phyloP scores from a whole-genome alignment of 2,888 invertebrate genomes.

The Norana najaformis region DNA sequence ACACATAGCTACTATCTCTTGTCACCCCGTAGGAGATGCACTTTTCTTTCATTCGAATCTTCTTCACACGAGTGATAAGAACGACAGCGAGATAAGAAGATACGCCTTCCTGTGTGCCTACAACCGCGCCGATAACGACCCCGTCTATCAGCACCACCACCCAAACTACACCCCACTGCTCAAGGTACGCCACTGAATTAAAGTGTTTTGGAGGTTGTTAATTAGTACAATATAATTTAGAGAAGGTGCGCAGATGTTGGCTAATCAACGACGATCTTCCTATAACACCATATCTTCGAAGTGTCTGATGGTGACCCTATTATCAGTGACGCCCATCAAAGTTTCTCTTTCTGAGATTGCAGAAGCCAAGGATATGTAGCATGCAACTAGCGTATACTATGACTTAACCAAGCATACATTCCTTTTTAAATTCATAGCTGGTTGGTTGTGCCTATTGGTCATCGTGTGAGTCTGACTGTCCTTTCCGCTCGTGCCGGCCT shows the following conservation, averaged over 20 bases:
- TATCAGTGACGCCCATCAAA: no score
- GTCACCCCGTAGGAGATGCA: constrained; percentile 53
- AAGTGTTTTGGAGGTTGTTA: background rate
- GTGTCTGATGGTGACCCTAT: background rate
- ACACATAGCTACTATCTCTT: background rate
- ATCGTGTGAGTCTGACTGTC: no score
- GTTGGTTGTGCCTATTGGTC: no score
- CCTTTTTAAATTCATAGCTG: no score
- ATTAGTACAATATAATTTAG: background rate
- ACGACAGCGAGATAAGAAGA: constrained; percentile 53
- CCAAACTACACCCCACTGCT: constrained; percentile 54
- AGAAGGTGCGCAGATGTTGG: background rate
- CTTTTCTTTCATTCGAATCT: constrained; percentile 57
- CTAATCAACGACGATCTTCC: background rate
- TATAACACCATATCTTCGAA: background rate
- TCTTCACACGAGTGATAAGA: constrained; percentile 54
- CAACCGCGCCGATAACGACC: constrained; percentile 55
- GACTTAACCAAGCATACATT: no score
- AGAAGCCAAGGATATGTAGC: no score
- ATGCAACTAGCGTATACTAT: no score
- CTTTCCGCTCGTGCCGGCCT: no score
- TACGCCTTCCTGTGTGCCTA: constrained; percentile 56
- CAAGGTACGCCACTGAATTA: constrained; percentile 47
- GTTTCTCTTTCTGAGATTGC: no score
- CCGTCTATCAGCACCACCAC: constrained; percentile 54